Percentiles rank a stretch among this genome's conserved stretches.
Evolutionary conservation across 2,797 vertebrate genomes (phyloP).

Genomic region (Acridotheres tristis): DNA sequence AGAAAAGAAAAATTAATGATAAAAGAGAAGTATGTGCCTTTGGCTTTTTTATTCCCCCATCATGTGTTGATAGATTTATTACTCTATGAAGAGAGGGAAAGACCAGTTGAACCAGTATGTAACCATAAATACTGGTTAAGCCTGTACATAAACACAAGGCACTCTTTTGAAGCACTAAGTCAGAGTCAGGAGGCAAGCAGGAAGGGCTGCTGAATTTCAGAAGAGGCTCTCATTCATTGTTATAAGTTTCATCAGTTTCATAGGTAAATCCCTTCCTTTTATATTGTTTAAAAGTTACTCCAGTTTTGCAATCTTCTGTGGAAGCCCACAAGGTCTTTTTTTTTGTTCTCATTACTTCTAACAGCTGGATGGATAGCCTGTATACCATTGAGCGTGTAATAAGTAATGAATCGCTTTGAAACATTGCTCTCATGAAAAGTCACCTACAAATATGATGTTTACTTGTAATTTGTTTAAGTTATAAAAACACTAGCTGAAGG

Average conservation of each 20-base stretch:
- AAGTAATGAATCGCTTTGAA: conserved; percentile 61
- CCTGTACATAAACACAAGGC: background rate
- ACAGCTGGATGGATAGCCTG: conserved; percentile 38
- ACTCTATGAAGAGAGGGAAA: background rate
- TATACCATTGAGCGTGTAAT: background rate
- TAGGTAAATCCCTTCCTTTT: background rate
- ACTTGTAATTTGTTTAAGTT: conserved; percentile 64
- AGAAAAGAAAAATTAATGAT: no score
- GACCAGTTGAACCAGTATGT: background rate
- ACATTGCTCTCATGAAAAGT: conserved; percentile 27
- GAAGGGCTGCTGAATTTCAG: background rate
- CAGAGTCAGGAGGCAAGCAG: background rate
- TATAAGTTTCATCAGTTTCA: background rate
- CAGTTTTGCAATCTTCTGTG: background rate
- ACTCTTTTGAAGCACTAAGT: background rate
- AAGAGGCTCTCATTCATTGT: background rate
- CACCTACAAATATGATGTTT: conserved; percentile 54
- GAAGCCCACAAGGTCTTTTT: conserved; percentile 16
- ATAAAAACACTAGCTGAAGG: conserved; percentile 48
- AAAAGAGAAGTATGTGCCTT: background rate
- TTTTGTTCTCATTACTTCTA: conserved; percentile 39
- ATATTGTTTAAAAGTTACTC: background rate
- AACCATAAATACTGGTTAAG: background rate
- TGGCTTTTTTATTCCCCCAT: background rate
- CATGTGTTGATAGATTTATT: background rate